phyloP scores from a whole-genome alignment of 2,797 vertebrate species.

The Pachyuromys duprasi region DNA sequence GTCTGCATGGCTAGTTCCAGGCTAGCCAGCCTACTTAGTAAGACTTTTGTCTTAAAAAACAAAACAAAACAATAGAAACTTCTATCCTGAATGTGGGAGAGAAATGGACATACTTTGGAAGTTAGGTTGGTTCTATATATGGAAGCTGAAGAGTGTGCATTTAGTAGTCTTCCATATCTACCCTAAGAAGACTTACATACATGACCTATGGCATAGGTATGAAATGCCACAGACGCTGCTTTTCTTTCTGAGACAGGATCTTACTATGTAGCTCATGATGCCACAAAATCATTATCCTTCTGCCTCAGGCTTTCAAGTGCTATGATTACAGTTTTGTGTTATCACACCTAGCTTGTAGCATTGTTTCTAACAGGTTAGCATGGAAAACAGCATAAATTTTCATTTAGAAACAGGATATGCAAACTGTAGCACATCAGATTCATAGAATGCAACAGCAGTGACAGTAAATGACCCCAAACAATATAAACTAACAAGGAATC shows the following conservation, averaged over 20 bases:
- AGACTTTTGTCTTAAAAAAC: background rate
- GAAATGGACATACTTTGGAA: background rate
- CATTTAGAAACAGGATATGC: background rate
- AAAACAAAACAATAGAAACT: background rate
- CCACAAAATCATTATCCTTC: background rate
- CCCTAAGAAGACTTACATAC: background rate
- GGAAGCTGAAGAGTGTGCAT: background rate
- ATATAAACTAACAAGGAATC: background rate
- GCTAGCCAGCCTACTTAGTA: background rate
- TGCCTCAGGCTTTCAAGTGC: background rate
- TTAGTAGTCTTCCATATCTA: background rate
- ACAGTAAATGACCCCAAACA: conserved; percentile 1
- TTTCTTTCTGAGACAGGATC: background rate
- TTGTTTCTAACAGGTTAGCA: background rate
- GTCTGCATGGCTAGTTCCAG: background rate
- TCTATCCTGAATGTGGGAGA: background rate
- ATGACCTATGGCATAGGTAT: background rate
- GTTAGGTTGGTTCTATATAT: background rate
- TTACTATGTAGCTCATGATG: background rate
- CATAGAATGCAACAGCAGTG: background rate
- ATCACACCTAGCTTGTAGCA: background rate
- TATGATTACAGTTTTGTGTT: background rate
- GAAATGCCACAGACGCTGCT: background rate
- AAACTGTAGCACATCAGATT: background rate
- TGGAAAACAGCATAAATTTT: background rate